phyloP scores from a whole-genome alignment of 2,888 invertebrate species.

The Pedicia rivosa region DNA sequence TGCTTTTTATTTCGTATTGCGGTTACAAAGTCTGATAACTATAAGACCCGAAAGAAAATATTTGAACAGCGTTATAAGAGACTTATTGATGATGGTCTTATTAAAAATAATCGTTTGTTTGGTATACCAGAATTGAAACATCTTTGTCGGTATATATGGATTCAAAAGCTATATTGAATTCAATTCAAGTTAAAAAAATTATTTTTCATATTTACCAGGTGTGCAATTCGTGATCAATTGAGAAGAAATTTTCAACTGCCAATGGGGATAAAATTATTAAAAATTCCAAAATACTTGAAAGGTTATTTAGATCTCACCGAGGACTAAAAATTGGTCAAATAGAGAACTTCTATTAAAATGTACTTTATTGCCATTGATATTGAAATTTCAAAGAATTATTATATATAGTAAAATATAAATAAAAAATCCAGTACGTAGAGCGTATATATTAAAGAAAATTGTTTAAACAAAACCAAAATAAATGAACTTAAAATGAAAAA shows the following conservation, averaged over 20 bases:
- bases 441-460: background rate
- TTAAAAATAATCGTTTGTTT: slow-evolving; percentile 26
- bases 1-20: slow-evolving; percentile 43
- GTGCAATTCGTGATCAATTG: slow-evolving; percentile 45
- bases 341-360: no score
- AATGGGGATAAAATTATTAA: slow-evolving; percentile 50
- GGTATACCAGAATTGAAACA: slow-evolving; percentile 50
- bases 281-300: slow-evolving; percentile 47
- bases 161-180: background rate
- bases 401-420: background rate
- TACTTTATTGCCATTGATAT: no score
- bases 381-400: background rate
- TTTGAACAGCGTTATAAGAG: slow-evolving; percentile 26
- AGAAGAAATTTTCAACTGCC: slow-evolving; percentile 58
- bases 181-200: background rate
- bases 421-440: slow-evolving; percentile 1
- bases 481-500: slow-evolving; percentile 11
- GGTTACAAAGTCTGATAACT: slow-evolving; percentile 32
- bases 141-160: slow-evolving; percentile 36
- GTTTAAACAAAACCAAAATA: background rate
- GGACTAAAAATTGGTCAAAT: slow-evolving; percentile 32
- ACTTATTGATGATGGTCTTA: slow-evolving; percentile 25
- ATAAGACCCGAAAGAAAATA: slow-evolving; percentile 21
- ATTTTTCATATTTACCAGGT: slow-evolving; percentile 28
- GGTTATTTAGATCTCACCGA: slow-evolving; percentile 58